Percentiles rank a stretch among this genome's conserved stretches.
phyloP scores from a whole-genome alignment of 2,113 vertebrate genomes.

The Pipa parva region DNA sequence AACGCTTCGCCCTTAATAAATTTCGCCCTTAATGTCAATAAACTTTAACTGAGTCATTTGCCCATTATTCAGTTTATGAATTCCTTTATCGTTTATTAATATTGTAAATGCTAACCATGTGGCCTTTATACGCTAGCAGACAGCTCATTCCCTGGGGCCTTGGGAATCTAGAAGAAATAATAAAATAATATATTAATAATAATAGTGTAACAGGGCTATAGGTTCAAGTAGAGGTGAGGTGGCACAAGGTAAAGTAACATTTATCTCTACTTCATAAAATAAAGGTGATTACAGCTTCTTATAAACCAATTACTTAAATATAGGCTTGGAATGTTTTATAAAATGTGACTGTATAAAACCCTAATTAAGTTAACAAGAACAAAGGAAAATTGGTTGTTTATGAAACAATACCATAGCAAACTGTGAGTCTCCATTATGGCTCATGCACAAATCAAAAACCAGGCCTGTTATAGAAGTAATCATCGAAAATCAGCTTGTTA shows the following conservation, averaged over 20 bases:
- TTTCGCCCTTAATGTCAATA: too few species aligned
- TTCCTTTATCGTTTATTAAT: too few species aligned
- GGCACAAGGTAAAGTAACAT: slow-evolving; percentile 6
- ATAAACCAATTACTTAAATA: slow-evolving; percentile 36
- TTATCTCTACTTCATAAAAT: slow-evolving; percentile 32
- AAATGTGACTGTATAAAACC: slow-evolving; percentile 18
- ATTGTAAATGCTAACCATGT: too few species aligned
- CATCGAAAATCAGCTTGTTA: slow-evolving; percentile 41
- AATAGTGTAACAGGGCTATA: too few species aligned
- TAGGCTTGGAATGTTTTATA: slow-evolving; percentile 36
- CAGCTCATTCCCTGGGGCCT: too few species aligned
- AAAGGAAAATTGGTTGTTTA: slow-evolving; percentile 35
- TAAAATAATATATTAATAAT: too few species aligned
- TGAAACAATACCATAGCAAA: slow-evolving; percentile 8
- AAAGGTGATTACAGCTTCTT: slow-evolving; percentile 31
- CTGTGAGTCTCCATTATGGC: slow-evolving; percentile 22
- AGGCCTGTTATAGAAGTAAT: slow-evolving; percentile 34
- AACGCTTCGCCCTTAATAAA: too few species aligned
- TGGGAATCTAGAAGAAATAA: too few species aligned
- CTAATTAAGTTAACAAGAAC: slow-evolving; percentile 42
- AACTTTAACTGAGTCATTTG: too few species aligned
- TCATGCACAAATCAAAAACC: slow-evolving; percentile 37
- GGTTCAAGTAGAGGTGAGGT: slow-evolving; percentile 14
- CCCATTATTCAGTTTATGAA: too few species aligned
- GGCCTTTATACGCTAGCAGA: too few species aligned